phyloP scores from a whole-genome alignment of 2,888 invertebrate species.

The Lasioglossum pauxillum region DNA sequence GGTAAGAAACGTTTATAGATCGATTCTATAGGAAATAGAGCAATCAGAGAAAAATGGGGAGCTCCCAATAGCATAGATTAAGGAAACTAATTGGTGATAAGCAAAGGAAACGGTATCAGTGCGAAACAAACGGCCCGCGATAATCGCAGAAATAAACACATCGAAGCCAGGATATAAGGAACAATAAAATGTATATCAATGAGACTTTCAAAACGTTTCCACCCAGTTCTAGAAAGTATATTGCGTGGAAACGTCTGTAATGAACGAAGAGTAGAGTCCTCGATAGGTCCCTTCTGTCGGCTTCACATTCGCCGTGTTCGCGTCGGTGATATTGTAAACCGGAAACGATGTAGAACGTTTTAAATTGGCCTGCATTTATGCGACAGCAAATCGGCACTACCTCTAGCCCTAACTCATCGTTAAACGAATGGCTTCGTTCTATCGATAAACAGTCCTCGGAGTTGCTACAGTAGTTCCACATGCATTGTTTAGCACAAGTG shows the following conservation, averaged over 20 bases:
- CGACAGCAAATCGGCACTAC: slow-evolving; percentile 59
- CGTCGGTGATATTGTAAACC: slow-evolving; percentile 56
- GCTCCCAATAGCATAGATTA: neutral
- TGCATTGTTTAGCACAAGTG: slow-evolving; percentile 43
- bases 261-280: neutral
- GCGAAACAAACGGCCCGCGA: neutral
- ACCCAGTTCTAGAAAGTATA: neutral
- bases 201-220: neutral
- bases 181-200: neutral
- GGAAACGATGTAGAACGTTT: slow-evolving; percentile 62
- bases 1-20: neutral
- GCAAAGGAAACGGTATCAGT: neutral
- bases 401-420: slow-evolving; percentile 35
- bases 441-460: slow-evolving; percentile 43
- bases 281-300: slow-evolving; percentile 11
- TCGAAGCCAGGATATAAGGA: neutral
- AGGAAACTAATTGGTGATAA: neutral
- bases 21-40: neutral
- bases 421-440: slow-evolving; percentile 59
- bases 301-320: slow-evolving; percentile 14
- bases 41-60: neutral
- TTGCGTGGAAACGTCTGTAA: neutral
- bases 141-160: neutral
- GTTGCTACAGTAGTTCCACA: slow-evolving; percentile 26
- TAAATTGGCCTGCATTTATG: slow-evolving; percentile 65